These are phyloP conservation scores for Anthopleura xanthogrammica DNA, from an alignment of 92 coral and sea anemone genomes.

Conservation along the genomic window DNA sequence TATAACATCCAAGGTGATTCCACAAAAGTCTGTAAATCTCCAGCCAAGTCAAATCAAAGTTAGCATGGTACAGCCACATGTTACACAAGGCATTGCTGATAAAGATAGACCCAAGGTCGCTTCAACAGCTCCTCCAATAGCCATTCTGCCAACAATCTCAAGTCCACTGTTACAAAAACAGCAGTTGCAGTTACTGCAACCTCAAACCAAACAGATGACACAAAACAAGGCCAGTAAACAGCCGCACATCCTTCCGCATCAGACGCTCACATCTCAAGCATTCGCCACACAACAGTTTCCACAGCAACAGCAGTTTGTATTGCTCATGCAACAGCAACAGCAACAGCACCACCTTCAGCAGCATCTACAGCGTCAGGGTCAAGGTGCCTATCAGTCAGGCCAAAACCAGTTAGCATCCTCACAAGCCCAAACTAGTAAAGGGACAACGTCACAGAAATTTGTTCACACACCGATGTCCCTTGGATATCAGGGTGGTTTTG, in stretches of 20 bases:
- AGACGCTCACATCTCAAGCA: conserved; percentile 45
- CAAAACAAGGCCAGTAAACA: conserved; percentile 55
- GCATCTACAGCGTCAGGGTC: conserved; percentile 45
- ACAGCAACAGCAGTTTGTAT: conserved; percentile 58
- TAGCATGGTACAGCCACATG: conserved; percentile 35
- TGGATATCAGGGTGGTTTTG: conserved; percentile 66
- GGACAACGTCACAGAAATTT: conserved; percentile 45
- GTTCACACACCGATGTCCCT: conserved; percentile 60
- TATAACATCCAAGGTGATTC: conserved; percentile 10
- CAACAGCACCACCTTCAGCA: conserved; percentile 23
- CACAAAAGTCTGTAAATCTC: conserved; percentile 31
- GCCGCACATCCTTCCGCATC: conserved; percentile 61
- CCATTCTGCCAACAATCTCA: conserved; percentile 39
- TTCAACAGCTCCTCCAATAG: conserved; percentile 41
- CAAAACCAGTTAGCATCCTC: conserved; percentile 2
- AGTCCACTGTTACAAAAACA: conserved; percentile 46
- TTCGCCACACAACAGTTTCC: conserved; percentile 40
- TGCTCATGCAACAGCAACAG: conserved; percentile 51
- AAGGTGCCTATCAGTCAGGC: conserved; percentile 9
- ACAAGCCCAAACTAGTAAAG: conserved; percentile 18
- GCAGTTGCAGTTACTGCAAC: conserved; percentile 49
- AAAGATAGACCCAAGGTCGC: conserved; percentile 32
- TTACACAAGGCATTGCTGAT: conserved; percentile 26
- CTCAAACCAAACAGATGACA: conserved; percentile 36
- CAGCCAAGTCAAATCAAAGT: conserved; percentile 43